Conservation (phyloP, 2,113 vertebrate species). For the Eurystomus gularis region DNA sequence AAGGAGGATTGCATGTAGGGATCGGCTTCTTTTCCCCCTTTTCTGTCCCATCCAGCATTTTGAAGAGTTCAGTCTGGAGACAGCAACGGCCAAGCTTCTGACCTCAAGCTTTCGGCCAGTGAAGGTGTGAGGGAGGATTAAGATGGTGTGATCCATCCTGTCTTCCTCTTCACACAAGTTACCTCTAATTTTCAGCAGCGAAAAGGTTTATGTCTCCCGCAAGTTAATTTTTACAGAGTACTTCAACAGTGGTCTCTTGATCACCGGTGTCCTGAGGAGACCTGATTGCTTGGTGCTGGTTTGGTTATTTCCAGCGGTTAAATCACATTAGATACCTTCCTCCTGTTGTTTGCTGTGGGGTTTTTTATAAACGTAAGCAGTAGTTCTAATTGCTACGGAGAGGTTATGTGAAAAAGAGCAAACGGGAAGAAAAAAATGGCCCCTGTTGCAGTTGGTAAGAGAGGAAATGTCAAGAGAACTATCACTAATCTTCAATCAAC, state of each 20-base stretch:
- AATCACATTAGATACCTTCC: neutral
- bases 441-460: neutral
- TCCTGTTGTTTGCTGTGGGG: neutral
- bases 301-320: conserved; percentile 20
- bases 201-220: neutral
- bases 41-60: neutral
- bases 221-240: neutral
- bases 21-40: neutral
- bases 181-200: neutral
- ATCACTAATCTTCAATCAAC: neutral
- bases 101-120: neutral
- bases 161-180: neutral
- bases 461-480: neutral
- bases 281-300: neutral
- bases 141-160: neutral
- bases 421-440: neutral
- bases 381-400: neutral
- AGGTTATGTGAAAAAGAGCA: neutral
- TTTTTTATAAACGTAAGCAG: neutral
- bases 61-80: neutral
- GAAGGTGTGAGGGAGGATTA: neutral
- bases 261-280: conserved; percentile 30
- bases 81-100: neutral
- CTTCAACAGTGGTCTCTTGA: neutral
- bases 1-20: neutral